Base-by-base conservation (phyloP, 1,140 invertebrate species). In the Leptinotarsa defecta region DNA sequence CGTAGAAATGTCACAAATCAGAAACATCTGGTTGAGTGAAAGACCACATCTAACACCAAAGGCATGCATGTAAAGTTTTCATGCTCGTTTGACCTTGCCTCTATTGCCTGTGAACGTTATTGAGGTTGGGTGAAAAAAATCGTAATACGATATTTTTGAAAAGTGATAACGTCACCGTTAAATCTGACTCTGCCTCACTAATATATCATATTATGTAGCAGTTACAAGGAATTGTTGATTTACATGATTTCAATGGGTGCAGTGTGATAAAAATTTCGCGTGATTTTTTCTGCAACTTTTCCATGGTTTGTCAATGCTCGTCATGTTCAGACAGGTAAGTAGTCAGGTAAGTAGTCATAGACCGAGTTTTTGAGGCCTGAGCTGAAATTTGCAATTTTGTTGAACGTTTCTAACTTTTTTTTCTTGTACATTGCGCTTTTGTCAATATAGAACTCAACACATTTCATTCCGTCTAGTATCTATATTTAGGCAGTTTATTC, bases 1-100 rank as follows among this genome's bases (percentile, higher is more conserved):
- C 65, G 27, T 24, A 68, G 65, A 68, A 27, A 57, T 11, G 6
- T 27, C 24, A 22, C 65, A 68, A 27, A 43, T 8, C 4, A 22
- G 20, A 27, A 68, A 68, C 65, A 68, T 68, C 65, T 68, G 65
- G 65, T 68, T 68, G 17, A 22, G 2, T 19, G 2, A 57, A 57
- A 57, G 52, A 57, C 52, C 52, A 57, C 52, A 57, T 57, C 52
- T 19, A 57, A 57, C n/a, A 19, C 17, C n/a, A 17, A 57, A 43
- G 52, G 17, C 17, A 57, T 8, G n/a, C 52, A 57, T 8, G n/a
- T 19, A 57, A 6, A 57, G 52, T 57, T 57, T 43, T 43, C 34
- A 43, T 43, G 34, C 34, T 11, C 34, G 6, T 57, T 57, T 19
- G 52, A 57, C 52, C 52, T 57, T 57, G 52, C 52, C 52, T 57